Conservation (phyloP, 2,113 vertebrate genomes). For the Scytalopus superciliaris region DNA sequence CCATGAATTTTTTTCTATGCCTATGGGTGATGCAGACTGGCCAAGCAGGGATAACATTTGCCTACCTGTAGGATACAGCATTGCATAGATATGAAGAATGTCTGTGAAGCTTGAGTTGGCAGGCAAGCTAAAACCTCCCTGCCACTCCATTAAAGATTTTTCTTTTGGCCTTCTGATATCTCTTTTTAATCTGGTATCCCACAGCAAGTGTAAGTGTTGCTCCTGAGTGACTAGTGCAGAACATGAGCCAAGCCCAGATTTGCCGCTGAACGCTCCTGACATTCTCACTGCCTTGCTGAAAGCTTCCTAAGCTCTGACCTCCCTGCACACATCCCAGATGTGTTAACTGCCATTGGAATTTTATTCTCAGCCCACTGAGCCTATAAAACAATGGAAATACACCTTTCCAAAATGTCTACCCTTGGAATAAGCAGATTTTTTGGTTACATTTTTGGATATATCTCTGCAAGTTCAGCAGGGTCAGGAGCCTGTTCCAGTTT, state of each 20-base stretch:
- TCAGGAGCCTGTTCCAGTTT: background rate
- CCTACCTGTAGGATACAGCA: background rate
- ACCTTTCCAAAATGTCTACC: background rate
- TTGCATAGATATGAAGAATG: too few species aligned
- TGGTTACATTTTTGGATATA: background rate
- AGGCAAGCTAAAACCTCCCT: background rate
- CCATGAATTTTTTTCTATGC: background rate
- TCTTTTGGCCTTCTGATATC: background rate
- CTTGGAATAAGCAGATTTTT: background rate
- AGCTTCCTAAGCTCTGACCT: background rate
- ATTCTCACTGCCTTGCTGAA: background rate
- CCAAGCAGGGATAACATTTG: background rate
- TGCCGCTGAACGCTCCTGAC: background rate
- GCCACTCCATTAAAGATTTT: background rate
- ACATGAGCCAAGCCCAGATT: background rate
- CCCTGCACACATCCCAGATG: background rate
- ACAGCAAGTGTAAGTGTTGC: background rate
- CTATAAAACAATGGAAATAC: background rate
- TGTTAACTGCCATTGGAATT: background rate
- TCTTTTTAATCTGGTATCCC: background rate
- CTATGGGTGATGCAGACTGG: background rate
- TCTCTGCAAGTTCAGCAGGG: background rate
- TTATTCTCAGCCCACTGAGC: background rate
- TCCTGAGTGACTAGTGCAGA: background rate
- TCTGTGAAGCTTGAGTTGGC: background rate